These are phyloP conservation scores for Orchesella flavescens DNA, from an alignment of 2,888 invertebrate species.

Conservation along the genomic window DNA sequence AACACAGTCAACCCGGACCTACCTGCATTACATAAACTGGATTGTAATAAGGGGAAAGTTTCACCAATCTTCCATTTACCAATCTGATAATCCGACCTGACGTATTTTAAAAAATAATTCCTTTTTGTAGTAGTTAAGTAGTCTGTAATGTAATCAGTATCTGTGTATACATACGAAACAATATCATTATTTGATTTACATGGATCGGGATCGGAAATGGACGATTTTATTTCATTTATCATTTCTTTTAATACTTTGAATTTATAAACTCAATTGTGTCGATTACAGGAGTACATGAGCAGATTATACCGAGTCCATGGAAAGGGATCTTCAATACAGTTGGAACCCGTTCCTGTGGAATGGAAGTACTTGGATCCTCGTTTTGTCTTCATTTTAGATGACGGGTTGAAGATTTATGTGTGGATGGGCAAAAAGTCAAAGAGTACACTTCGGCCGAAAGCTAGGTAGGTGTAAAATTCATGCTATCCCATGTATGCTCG, in stretches of 20 bases:
- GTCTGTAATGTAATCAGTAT: no score
- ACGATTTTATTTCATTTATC: conserved; percentile 1
- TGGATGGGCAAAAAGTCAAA: conserved; percentile 93
- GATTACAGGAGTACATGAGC: conserved; percentile 83
- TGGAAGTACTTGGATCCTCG: conserved; percentile 88
- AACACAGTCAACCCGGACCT: not conserved
- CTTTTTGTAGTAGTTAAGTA: no score
- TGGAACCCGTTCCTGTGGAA: conserved; percentile 88
- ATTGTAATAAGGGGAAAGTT: no score
- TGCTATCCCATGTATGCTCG: not conserved
- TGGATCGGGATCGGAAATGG: no score
- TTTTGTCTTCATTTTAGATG: conserved; percentile 93
- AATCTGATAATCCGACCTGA: no score
- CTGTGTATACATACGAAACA: no score
- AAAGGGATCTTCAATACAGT: conserved; percentile 86
- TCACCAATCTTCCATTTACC: no score
- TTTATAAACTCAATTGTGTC: conserved; percentile 4
- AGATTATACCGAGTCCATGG: conserved; percentile 92
- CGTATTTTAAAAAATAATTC: no score
- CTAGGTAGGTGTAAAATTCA: conserved; percentile 74
- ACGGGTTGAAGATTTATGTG: conserved; percentile 87
- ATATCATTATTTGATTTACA: no score
- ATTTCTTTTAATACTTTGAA: conserved; percentile 13
- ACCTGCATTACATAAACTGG: not conserved
- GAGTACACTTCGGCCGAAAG: conserved; percentile 90